Evolutionary conservation across 2,797 vertebrate genomes (phyloP), one percentile per base, ranked within the genome.

Genomic region (Dicrostonyx torquatus): DNA sequence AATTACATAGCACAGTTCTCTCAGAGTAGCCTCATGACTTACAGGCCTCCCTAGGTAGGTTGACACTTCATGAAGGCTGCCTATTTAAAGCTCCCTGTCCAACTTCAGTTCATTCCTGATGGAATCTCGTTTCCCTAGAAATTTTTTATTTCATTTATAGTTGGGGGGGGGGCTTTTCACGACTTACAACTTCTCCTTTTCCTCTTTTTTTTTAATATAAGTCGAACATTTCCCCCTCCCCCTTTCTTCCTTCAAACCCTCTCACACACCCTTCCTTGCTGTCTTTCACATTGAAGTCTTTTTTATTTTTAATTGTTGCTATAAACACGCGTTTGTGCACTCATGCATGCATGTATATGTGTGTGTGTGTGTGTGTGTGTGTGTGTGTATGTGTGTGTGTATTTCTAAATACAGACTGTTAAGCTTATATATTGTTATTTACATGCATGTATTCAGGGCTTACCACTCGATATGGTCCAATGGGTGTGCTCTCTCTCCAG

Each of bases 31-130:
- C 34, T 18, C 7, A 31, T 53, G 3, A 37, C 6, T 50, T 20
- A n/a, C 3, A n/a, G 10, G 12, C 18, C 62, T n/a, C 20, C 1
- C 45, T 22, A 10, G 18, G 6, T 15, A 17, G 2, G 0, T 34
- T 17, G 31, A 50, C 0, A 48, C 4, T 3, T 50, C 18, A 5
- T 66, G 62, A 64, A 84, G 24, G 11, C 17, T 15, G 17, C 12
- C 15, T n/a, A 7, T 14, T 14, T 37, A 45, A n/a, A 86, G 18
- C 34, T 86, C 20, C 22, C 3, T 50, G 26, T 14, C 18, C 18
- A 66, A n/a, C 64, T 24, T 24, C 45, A 68, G 18, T 31, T 43
- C 31, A 68, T 13, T 24, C 20, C 12, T 50, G 3, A 20, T 68
- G 31, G 20, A 12, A 20, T 29, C 31, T 70, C 12, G 1, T 85